phyloP scores from a whole-genome alignment of 2,888 invertebrate species.

The Acrobasis repandana region DNA sequence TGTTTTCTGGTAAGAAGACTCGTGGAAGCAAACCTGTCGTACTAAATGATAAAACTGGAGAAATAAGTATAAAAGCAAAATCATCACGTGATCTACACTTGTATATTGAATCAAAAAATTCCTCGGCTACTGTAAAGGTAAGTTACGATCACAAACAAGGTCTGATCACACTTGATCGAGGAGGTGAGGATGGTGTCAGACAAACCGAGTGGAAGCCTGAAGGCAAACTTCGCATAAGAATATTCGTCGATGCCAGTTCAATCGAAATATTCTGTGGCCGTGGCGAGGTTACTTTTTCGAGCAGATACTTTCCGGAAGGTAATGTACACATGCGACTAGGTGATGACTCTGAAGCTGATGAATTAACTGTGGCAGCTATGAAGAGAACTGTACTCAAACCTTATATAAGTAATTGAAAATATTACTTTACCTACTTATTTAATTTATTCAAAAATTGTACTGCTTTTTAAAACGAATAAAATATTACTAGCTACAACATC shows the following conservation, averaged over 20 bases:
- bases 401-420: conserved; percentile 17
- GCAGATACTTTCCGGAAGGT: conserved; percentile 55
- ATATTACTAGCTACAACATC: neutral
- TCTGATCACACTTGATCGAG: conserved; percentile 56
- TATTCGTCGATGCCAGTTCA: conserved; percentile 62
- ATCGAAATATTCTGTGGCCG: conserved; percentile 57
- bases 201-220: conserved; percentile 56
- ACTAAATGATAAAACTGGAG: conserved; percentile 52
- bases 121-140: conserved; percentile 43
- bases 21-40: conserved; percentile 32
- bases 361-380: conserved; percentile 42
- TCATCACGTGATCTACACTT: conserved; percentile 42
- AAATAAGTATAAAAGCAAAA: conserved; percentile 47
- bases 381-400: conserved; percentile 40
- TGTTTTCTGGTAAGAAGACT: conserved; percentile 41
- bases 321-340: conserved; percentile 41
- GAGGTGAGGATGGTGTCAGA: conserved; percentile 58
- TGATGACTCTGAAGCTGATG: conserved; percentile 29
- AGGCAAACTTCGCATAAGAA: conserved; percentile 38
- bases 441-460: neutral
- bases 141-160: conserved; percentile 44
- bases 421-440: neutral
- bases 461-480: neutral
- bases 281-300: conserved; percentile 63
- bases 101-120: conserved; percentile 44